Conservation (phyloP, 1,140 invertebrate genomes). For the Stegodyphus mimosarum region DNA sequence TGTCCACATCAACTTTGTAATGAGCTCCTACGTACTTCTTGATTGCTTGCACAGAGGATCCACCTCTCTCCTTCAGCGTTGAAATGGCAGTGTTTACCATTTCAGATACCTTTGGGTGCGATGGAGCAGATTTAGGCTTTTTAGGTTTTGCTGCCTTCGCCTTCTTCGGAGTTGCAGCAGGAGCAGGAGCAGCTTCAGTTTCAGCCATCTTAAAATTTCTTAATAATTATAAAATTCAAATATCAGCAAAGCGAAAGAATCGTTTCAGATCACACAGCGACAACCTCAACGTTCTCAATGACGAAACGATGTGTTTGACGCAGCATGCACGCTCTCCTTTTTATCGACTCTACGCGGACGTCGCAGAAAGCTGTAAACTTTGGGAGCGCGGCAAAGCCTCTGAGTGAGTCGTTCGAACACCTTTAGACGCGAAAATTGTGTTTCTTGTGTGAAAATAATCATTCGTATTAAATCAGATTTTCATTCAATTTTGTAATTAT, state of each 20-base stretch:
- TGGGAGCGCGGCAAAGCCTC: conserved; percentile 53
- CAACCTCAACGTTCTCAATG: no score
- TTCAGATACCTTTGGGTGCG: conserved; percentile 64
- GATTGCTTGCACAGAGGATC: conserved; percentile 75
- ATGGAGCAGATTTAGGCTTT: conserved; percentile 59
- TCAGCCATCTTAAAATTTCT: conserved; percentile 35
- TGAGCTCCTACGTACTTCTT: conserved; percentile 75
- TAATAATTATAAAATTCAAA: background rate
- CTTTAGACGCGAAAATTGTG: conserved; percentile 28
- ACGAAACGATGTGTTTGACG: background rate
- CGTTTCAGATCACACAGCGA: background rate
- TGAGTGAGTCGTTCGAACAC: conserved; percentile 30
- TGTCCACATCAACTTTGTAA: conserved; percentile 74
- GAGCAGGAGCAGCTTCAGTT: conserved; percentile 49
- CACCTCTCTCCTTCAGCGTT: conserved; percentile 71
- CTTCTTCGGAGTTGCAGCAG: conserved; percentile 65
- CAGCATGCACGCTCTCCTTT: background rate
- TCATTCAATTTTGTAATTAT: background rate
- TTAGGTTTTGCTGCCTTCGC: conserved; percentile 65
- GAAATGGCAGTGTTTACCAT: conserved; percentile 64
- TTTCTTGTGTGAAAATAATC: conserved; percentile 44
- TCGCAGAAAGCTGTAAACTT: conserved; percentile 60
- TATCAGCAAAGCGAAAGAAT: background rate
- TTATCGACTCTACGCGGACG: conserved; percentile 47
- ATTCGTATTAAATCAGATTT: conserved; percentile 28